Percentiles rank a stretch among this genome's conserved stretches.
Conservation (phyloP, 2,888 invertebrate species). For the Dexiosoma caninum region DNA sequence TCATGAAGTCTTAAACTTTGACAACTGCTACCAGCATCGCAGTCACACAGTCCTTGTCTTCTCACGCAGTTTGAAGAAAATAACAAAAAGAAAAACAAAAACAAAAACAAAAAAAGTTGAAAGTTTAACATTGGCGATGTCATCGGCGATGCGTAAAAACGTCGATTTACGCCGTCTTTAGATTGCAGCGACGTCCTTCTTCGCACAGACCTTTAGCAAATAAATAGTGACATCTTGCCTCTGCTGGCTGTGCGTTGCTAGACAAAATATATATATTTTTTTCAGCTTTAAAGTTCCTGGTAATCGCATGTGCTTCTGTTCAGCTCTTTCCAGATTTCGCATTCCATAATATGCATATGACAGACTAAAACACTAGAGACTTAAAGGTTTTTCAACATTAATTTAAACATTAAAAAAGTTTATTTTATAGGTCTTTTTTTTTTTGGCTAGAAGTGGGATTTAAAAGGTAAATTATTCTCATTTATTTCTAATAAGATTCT, state of each 20-base stretch:
- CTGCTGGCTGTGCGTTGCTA: slow-evolving; percentile 1
- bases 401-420: background rate
- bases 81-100: too few relatives aligned
- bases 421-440: too few relatives aligned
- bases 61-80: slow-evolving; percentile 16
- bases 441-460: background rate
- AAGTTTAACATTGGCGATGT: slow-evolving; percentile 34
- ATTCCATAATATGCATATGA: slow-evolving; percentile 73
- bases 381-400: slow-evolving; percentile 46
- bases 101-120: slow-evolving; percentile 4
- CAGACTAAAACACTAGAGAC: slow-evolving; percentile 72
- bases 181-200: slow-evolving; percentile 32
- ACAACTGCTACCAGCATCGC: slow-evolving; percentile 1
- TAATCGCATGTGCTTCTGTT: background rate
- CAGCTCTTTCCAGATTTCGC: background rate
- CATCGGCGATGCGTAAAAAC: slow-evolving; percentile 66
- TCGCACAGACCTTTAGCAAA: slow-evolving; percentile 5
- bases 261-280: background rate
- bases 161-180: slow-evolving; percentile 56
- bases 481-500: too few relatives aligned
- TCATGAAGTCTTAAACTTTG: slow-evolving; percentile 54
- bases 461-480: slow-evolving; percentile 12
- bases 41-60: background rate
- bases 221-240: slow-evolving; percentile 49
- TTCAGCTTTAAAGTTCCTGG: background rate